These are phyloP conservation scores for Heliconius congener DNA, from an alignment of 1,140 invertebrate genomes.

Conservation along the genomic window DNA sequence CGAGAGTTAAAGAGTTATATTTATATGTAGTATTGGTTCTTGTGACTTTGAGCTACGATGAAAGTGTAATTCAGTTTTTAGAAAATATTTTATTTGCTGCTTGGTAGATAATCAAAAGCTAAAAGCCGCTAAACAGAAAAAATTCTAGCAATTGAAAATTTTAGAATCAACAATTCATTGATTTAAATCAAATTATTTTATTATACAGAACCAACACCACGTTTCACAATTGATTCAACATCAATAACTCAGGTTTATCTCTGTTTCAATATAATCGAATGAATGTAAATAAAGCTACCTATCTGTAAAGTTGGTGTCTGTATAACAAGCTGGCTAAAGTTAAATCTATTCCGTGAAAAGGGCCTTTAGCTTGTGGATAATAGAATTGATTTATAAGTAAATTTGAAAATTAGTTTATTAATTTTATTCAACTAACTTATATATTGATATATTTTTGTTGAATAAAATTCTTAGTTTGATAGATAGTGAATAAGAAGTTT, in stretches of 20 bases:
- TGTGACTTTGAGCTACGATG: no score
- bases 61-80: no score
- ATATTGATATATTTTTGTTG: no score
- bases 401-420: neutral
- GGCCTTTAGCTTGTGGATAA: neutral
- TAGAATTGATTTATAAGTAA: neutral
- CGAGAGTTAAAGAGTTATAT: no score
- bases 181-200: neutral
- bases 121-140: no score
- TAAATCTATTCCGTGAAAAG: neutral
- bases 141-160: neutral
- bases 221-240: neutral
- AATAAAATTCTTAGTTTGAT: no score
- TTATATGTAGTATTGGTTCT: no score
- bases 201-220: neutral
- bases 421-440: neutral
- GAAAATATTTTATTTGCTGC: no score
- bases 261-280: constrained; percentile 19
- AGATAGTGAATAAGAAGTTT: no score
- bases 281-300: constrained; percentile 22
- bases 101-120: no score
- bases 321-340: neutral
- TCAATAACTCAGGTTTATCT: constrained; percentile 23
- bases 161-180: neutral
- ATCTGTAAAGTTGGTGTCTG: constrained; percentile 14